Evolutionary conservation across 1,140 invertebrate genomes (phyloP), one percentile per base, ranked within the genome.

Genomic region (Colletes gigas): DNA sequence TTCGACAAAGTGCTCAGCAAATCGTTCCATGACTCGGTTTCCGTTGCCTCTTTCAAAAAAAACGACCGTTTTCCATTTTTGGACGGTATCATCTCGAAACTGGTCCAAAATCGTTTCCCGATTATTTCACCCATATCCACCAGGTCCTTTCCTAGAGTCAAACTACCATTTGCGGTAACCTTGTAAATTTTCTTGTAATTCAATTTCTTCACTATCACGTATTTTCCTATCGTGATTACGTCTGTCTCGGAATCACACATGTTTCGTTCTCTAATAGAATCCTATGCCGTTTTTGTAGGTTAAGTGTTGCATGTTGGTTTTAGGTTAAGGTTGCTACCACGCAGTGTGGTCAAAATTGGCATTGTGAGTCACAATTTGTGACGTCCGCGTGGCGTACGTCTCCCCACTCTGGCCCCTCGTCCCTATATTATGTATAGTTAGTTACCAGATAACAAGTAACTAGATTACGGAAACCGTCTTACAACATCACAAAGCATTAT

Each of bases 101-200:
- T 96, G 41, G 96, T 96, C 89, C 96, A 97, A 91, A 96, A 97
- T 6, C 95, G 94, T 85, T 96, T 96, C 41, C 96, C 96, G 72
- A 97, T 93, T 7, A 97, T 94, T 30, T 94, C 94, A 81, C 93
- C 94, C 84, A 98, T 93, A 89, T 96, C 94, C 57, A 98, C 93
- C 78, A 95, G 95, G 88, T 97, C 95, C 88, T 95, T 96, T 30
- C 96, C 97, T 52, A 97, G 88, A 75, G 93, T 95, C 19, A 97
- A 92, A 44, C 88, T 94, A 9, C 95, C 94, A 77, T 94, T 94
- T 14, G 94, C 85, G 69, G 95, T 95, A 66, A 97, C 94, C 90
- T 96, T 96, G 82, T 96, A 96, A 15, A 97, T 88, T 89, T 97
- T 97, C 76, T 95, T 96, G 87, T 95, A 97, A 81, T 95, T 95